Conservation (phyloP, 2,888 invertebrate genomes). For the Chelonus formosanus region DNA sequence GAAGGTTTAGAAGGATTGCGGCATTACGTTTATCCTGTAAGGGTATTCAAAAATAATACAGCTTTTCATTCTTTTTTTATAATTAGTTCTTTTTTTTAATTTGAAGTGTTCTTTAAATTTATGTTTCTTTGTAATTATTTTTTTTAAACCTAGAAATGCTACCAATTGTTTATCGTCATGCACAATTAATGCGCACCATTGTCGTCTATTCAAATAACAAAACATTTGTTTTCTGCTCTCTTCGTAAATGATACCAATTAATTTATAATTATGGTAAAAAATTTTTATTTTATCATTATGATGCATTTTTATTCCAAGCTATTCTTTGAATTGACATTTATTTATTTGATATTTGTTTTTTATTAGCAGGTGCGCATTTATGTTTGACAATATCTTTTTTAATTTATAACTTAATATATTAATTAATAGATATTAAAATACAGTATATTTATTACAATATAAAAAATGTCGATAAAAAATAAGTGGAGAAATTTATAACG, state of each 20-base stretch:
- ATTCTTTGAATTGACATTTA: background rate
- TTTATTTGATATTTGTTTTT: slow-evolving; percentile 6
- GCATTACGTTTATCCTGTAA: background rate
- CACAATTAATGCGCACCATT: slow-evolving; percentile 23
- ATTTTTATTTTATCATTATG: background rate
- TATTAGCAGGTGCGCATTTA: slow-evolving; percentile 8
- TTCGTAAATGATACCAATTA: background rate
- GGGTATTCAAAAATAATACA: background rate
- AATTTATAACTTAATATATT: slow-evolving; percentile 21
- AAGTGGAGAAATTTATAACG: slow-evolving; percentile 5
- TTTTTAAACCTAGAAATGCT: background rate
- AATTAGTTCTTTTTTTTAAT: slow-evolving; percentile 35
- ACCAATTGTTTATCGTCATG: slow-evolving; percentile 11
- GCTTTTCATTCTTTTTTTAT: slow-evolving; percentile 25
- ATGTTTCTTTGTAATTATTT: slow-evolving; percentile 1
- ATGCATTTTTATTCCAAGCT: too few species aligned
- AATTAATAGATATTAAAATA: slow-evolving; percentile 8
- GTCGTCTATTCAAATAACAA: slow-evolving; percentile 11
- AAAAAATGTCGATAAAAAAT: slow-evolving; percentile 1
- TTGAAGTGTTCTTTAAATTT: slow-evolving; percentile 3
- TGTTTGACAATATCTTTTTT: slow-evolving; percentile 16
- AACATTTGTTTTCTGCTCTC: background rate
- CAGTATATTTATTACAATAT: slow-evolving; percentile 3
- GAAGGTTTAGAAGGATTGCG: slow-evolving; percentile 1
- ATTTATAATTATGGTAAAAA: background rate